Base-by-base conservation (phyloP, 1,140 invertebrate genomes). In the Hycleus phaleratus region DNA sequence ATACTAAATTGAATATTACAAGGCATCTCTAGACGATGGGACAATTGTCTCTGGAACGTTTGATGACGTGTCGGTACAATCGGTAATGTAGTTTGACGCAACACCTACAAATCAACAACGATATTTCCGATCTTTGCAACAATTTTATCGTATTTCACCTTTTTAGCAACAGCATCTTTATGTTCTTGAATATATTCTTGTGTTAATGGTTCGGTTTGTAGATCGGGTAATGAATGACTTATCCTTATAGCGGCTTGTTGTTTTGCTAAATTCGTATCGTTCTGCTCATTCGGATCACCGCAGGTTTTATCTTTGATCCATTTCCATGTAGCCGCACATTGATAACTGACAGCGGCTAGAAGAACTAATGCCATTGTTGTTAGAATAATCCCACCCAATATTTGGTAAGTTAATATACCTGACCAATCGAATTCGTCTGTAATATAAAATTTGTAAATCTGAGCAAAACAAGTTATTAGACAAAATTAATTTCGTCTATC, bases 21-120 rank as follows among this genome's bases (percentile, higher is more conserved):
- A 7, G 85, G 84, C 53, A 87, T 71, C 65, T 89, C 85, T 53
- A 90, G 74, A 0, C 85, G 80, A 69, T 89, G 85, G 0, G 87
- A 88, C 38, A 90, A 77, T 68, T 89, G 87, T 5, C 88, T 76
- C 69, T 89, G 86, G 66, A 91, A 90, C 48, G 82, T 85, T 69
- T 88, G 85, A 70, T 90, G 88, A 43, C 88, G 77, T 53, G 84
- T 86, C 3, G 88, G 86, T 0, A 90, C 87, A 11, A 87, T 87
- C 5, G 88, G 88, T 4, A 91, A 72, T 3, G 88, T 90, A 8
- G 87, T 88, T 73, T 91, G 88, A 2, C 87, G 79, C 3, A 87
- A 70, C 8, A 87, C 84, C 84, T 88, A 67, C 5, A 64, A 64
- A 45, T 18, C 18, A 32, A 32, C 32, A 32, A 32, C 32, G 7